Conservation (phyloP, 2,888 invertebrate genomes). For the Anagyrus pseudococci region DNA sequence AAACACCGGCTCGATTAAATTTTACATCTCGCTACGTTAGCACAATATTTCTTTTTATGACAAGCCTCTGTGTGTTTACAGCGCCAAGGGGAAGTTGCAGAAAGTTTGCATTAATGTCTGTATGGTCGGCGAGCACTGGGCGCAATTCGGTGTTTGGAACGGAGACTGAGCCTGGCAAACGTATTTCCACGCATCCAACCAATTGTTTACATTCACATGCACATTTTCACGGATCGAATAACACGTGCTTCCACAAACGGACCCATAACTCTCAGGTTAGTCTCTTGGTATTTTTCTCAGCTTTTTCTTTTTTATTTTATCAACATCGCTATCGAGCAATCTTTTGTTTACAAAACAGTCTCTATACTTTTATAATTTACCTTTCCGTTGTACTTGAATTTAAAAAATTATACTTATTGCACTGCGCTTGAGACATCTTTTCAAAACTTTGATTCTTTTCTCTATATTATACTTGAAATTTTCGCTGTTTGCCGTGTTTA, state of each 20-base stretch:
- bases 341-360: too few species aligned
- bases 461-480: too few species aligned
- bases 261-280: constrained; percentile 57
- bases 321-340: neutral
- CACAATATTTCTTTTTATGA: too few species aligned
- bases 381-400: too few species aligned
- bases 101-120: constrained; percentile 57
- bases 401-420: too few species aligned
- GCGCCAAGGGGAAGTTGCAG: constrained; percentile 7
- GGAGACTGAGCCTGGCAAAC: constrained; percentile 52
- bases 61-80: too few species aligned
- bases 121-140: constrained; percentile 61
- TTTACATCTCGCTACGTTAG: too few species aligned
- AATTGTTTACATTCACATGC: constrained; percentile 52
- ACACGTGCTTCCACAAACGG: constrained; percentile 57
- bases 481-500: too few species aligned
- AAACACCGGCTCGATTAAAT: too few species aligned
- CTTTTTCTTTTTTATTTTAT: neutral
- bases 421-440: too few species aligned
- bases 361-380: too few species aligned
- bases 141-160: constrained; percentile 58
- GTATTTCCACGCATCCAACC: constrained; percentile 50
- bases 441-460: too few species aligned
- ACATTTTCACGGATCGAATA: constrained; percentile 53
- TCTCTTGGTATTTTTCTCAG: constrained; percentile 23